Percentiles rank a stretch among this genome's conserved stretches.
Conservation (phyloP, 2,888 invertebrate genomes). For the Chrysodeixis includens region DNA sequence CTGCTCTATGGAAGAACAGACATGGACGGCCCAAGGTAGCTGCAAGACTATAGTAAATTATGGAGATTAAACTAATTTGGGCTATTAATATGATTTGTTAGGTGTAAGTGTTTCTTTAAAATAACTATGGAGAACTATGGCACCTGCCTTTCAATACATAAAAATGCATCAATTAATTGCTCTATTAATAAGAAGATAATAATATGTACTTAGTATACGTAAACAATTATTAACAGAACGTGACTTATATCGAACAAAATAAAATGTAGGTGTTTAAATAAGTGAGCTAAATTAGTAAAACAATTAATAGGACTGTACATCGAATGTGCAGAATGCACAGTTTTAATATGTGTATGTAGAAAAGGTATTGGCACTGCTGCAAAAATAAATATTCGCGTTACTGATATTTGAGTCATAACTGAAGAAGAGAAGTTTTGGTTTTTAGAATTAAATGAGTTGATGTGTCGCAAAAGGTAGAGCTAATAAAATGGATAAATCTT, state of each 20-base stretch:
- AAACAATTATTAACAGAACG: slow-evolving; percentile 1
- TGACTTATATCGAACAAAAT: background rate
- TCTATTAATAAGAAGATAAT: slow-evolving; percentile 10
- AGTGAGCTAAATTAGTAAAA: background rate
- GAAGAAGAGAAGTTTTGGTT: background rate
- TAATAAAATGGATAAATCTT: background rate
- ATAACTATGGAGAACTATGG: no score
- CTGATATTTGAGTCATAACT: background rate
- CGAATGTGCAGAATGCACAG: background rate
- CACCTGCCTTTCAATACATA: no score
- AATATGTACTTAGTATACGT: background rate
- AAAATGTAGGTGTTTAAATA: background rate
- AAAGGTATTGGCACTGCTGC: background rate
- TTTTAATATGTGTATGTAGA: background rate
- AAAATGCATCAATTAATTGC: slow-evolving; percentile 17
- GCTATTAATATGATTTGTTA: no score
- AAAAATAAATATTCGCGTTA: background rate
- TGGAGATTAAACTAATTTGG: no score
- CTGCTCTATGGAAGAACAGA: no score
- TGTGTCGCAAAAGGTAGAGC: no score
- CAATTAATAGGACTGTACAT: background rate
- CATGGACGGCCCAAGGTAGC: no score
- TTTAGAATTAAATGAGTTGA: no score
- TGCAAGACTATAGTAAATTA: no score
- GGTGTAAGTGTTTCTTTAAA: no score